A percentile compares a stretch with the other conserved stretches of the same genome.
phyloP scores from a whole-genome alignment of 2,888 invertebrate genomes.

The Nebria brevicollis region DNA sequence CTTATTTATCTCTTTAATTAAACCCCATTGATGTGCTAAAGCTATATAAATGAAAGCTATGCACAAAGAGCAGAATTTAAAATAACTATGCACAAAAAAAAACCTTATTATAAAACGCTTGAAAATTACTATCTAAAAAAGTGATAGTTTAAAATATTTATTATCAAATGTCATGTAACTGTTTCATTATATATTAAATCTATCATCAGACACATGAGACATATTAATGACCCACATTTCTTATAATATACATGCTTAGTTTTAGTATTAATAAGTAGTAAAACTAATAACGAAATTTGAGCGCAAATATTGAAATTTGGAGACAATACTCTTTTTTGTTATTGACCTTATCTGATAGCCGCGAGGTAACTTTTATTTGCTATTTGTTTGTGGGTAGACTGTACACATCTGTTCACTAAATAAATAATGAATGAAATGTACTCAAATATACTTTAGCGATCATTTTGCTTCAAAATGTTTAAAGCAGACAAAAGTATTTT shows the following conservation, averaged over 20 bases:
- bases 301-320: neutral
- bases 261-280: neutral
- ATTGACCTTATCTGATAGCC: too few relatives aligned
- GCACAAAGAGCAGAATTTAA: too few relatives aligned
- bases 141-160: neutral
- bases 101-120: neutral
- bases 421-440: too few relatives aligned
- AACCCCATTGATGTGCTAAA: neutral
- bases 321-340: too few relatives aligned
- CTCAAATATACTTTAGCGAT: too few relatives aligned
- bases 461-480: too few relatives aligned
- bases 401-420: too few relatives aligned
- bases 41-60: neutral
- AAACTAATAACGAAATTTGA: neutral
- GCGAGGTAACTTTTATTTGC: too few relatives aligned
- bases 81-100: too few relatives aligned
- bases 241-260: neutral
- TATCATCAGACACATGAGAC: neutral
- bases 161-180: neutral
- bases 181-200: neutral
- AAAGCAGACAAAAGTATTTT: too few relatives aligned
- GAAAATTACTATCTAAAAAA: neutral
- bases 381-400: too few relatives aligned
- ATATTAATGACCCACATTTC: neutral
- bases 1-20: neutral